Base-by-base conservation (phyloP, 2,888 invertebrate species). In the Blastobasis adustella region DNA sequence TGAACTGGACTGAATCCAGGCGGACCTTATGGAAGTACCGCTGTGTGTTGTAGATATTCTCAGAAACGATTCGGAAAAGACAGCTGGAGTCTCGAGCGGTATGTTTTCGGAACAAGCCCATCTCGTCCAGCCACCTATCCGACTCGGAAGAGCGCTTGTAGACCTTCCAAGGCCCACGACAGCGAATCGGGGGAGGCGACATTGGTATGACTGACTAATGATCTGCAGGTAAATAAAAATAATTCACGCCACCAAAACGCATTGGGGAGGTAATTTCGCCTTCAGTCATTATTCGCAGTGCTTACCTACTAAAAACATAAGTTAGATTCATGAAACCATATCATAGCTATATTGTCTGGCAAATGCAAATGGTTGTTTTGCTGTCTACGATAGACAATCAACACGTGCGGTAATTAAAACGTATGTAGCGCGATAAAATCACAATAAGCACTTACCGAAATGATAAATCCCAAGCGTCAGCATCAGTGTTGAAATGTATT, bases 1-100 rank as follows among this genome's bases (percentile, higher is more conserved):
- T 94, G 77, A 92, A 96, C 10, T 91, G 88, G 10, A 95, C 90
- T 65, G 95, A 94, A 60, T 93, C 92, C 63, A 90, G 89, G 51
- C 96, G 91, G 49, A 96, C 92, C 69, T 90, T 90, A 64, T 92
- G 90, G 74, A 96, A 95, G 76, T 93, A 92, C 59, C 92, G 83
- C 83, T 97, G 91, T 37, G 90, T 90, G 51, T 90, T 90, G 66
- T 85, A 91, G 62, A 93, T 91, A 83, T 96, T 96, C 81, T 98
- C 97, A 42, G 97, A 94, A 49, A 96, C 92, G 8, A 95, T 95
- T 64, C 97, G 91, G 82, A 97, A 98, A 47, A 98, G 87, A 72
- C 96, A 96, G 55, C 95, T 95, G 49, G 95, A 93, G 88, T 98
- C 97, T 68, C 94, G 92, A 50, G 97, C 96, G 10, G 94, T 93